phyloP scores from a whole-genome alignment of 2,888 invertebrate genomes.

The Dryocosmus kuriphilus region DNA sequence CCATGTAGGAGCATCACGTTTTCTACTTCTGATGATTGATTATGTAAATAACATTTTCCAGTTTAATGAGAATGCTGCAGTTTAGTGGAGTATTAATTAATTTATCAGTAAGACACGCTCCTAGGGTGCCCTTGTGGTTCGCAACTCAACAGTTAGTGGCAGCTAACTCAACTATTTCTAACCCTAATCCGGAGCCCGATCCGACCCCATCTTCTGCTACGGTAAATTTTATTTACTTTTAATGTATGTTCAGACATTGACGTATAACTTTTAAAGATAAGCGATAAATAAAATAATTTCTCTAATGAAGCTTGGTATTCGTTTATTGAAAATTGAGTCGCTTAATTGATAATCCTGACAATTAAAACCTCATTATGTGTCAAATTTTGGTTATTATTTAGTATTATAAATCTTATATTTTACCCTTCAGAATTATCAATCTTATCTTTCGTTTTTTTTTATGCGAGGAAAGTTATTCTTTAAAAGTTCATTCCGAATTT shows the following conservation, averaged over 20 bases:
- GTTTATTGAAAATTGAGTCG: not conserved
- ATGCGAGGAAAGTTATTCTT: too few species aligned
- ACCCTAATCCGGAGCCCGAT: slow-evolving; percentile 33
- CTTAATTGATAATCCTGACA: too few species aligned
- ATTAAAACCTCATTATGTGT: too few species aligned
- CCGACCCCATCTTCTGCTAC: not conserved
- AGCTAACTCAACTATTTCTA: slow-evolving; percentile 50
- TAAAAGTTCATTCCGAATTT: too few species aligned
- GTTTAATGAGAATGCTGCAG: slow-evolving; percentile 64
- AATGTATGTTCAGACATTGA: not conserved
- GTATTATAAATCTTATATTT: too few species aligned
- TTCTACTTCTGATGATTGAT: not conserved
- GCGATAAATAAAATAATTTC: not conserved
- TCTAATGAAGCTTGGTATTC: not conserved
- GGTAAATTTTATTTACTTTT: slow-evolving; percentile 1
- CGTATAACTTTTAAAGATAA: not conserved
- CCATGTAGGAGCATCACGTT: not conserved
- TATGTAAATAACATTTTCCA: slow-evolving; percentile 36
- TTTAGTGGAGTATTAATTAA: slow-evolving; percentile 57
- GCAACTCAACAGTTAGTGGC: slow-evolving; percentile 56
- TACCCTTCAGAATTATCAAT: too few species aligned
- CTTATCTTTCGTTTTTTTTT: too few species aligned
- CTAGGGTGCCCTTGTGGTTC: slow-evolving; percentile 53
- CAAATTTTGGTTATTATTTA: too few species aligned
- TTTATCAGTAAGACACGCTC: slow-evolving; percentile 52